Evolutionary conservation across 2,888 invertebrate species (phyloP), one percentile per base, ranked within the genome.

Genomic region (Neoscelio sp.): DNA sequence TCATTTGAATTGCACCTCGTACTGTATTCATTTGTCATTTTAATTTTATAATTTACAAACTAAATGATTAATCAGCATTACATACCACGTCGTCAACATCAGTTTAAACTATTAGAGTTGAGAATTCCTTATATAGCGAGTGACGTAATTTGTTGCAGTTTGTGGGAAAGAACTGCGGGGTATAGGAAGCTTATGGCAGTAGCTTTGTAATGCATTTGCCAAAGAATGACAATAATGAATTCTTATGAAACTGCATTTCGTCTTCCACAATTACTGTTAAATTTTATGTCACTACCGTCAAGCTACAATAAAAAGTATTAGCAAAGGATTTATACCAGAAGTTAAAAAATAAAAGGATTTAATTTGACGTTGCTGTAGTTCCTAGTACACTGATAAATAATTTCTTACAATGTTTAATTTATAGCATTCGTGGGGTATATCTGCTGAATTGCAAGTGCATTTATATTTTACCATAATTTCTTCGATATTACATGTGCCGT

Each of bases 81-180:
- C 17, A 13, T 35, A 13, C 20, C 28, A 26, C 46, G 35, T 46
- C 40, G 18, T 76, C 46, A 6, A 23, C 23, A 54, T 40, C 75
- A 10, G 40, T 46, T 62, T 35, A 46, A 76, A 54, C 64, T 62
- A 23, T 54, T 70, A 54, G 50, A 50, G 50, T 20, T 15, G 44
- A 42, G 64, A 64, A 70, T 70, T 62, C 58, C 70, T 50, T 64
- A 56, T 70, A 50, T n/a, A 70, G 62, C 30, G 30, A 18, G 58
- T 70, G 70, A 70, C 76, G 76, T 76, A 76, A 76, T 70, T 76
- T 64, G 70, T 56, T 70, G 75, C 62, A 64, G 15, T 58, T 70
- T 64, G 76, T 70, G 76, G 76, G 76, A 70, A 76, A 76, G 70
- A 70, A 76, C 70, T 76, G 76, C 70, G 56, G 76, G 70, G 64